Percentiles rank a stretch among this genome's conserved stretches.
Conservation (phyloP, 2,113 vertebrate species). For the Stomatorhinus ivindoensis region DNA sequence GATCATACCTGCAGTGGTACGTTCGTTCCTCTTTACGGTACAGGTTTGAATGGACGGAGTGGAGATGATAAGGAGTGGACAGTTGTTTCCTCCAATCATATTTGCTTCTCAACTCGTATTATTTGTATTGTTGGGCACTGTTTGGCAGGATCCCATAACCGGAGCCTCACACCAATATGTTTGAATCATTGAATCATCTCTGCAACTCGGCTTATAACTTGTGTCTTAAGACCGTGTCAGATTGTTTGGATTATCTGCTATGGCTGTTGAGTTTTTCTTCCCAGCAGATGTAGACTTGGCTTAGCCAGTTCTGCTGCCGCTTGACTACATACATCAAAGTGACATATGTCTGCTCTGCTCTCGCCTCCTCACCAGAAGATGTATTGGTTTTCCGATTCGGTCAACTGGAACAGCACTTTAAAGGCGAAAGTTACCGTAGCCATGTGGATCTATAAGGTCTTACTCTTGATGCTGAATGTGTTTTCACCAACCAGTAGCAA, state of each 20-base stretch:
- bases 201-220: neutral
- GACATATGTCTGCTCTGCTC: neutral
- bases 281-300: neutral
- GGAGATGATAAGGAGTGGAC: neutral
- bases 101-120: neutral
- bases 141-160: neutral
- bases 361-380: neutral
- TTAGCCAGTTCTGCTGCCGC: neutral
- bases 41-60: neutral
- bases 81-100: neutral
- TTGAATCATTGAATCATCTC: neutral
- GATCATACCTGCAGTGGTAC: neutral
- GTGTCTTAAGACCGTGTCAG: neutral
- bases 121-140: neutral
- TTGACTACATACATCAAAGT: neutral
- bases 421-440: neutral
- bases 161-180: neutral
- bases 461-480: neutral
- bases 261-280: neutral
- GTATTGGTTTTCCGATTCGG: neutral
- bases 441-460: neutral
- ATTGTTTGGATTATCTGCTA: neutral
- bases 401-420: neutral
- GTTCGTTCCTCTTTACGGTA: neutral
- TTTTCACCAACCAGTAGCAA: neutral